A percentile compares a stretch with the other conserved stretches of the same genome.
Conservation (phyloP, 2,113 vertebrate species). For the Dicerorhinus sumatrensis region DNA sequence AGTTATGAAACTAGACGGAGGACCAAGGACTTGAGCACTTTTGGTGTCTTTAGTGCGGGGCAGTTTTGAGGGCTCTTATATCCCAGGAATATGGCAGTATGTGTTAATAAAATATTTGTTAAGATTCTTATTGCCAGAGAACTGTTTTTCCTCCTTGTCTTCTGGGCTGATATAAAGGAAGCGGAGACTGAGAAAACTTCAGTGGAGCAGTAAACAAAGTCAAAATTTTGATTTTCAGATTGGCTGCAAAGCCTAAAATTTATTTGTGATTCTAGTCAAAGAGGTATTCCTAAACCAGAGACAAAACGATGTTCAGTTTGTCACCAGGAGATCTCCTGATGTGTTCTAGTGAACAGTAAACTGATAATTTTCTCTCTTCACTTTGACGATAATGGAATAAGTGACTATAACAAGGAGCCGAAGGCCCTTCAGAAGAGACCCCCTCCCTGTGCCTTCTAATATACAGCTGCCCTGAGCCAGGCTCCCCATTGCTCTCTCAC, state of each 20-base stretch:
- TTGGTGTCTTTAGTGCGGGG: accelerated
- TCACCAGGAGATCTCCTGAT: background rate
- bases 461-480: background rate
- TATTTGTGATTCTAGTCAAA: slow-evolving; percentile 31
- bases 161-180: background rate
- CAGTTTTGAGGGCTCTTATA: background rate
- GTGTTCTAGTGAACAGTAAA: background rate
- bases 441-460: background rate
- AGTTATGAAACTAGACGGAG: background rate
- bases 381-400: background rate
- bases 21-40: background rate
- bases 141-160: background rate
- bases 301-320: background rate
- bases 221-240: background rate
- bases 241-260: background rate
- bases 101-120: slow-evolving; percentile 85
- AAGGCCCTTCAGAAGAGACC: background rate
- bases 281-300: background rate
- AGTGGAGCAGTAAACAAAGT: background rate
- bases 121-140: background rate
- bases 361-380: background rate
- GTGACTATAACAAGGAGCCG: background rate
- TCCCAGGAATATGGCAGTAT: background rate
- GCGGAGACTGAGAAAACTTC: background rate
- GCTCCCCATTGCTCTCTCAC: background rate